phyloP scores from a whole-genome alignment of 2,888 invertebrate species.

The Agonum fuliginosum region DNA sequence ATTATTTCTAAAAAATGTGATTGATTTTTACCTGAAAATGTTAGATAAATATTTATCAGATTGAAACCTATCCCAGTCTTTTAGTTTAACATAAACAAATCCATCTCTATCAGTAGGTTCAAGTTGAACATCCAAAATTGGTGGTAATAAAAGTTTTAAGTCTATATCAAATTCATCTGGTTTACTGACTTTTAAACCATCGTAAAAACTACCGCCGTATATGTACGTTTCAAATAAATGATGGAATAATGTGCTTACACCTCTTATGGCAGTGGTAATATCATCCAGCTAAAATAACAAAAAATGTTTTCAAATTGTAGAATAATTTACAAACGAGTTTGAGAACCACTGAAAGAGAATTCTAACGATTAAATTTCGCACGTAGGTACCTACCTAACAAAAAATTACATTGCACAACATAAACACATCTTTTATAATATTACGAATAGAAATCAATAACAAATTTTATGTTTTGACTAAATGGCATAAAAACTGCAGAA shows the following conservation, averaged over 20 bases:
- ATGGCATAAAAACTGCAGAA: too few species aligned
- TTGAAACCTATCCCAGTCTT: constrained; percentile 47
- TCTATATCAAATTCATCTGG: constrained; percentile 80
- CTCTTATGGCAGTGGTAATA: constrained; percentile 67
- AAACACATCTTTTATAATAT: too few species aligned
- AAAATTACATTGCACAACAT: too few species aligned
- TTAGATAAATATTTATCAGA: constrained; percentile 52
- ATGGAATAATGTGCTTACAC: constrained; percentile 67
- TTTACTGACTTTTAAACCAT: constrained; percentile 76
- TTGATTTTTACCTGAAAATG: constrained; percentile 58
- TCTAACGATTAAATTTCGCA: too few species aligned
- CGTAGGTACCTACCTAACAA: too few species aligned
- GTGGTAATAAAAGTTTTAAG: constrained; percentile 75
- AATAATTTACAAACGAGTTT: too few species aligned
- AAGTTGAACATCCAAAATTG: constrained; percentile 70
- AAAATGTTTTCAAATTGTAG: too few species aligned
- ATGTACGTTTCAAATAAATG: constrained; percentile 68
- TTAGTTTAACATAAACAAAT: constrained; percentile 73
- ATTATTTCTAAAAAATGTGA: too few species aligned
- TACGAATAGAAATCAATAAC: too few species aligned
- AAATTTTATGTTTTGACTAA: too few species aligned
- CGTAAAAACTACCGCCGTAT: constrained; percentile 78
- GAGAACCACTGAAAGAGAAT: too few species aligned
- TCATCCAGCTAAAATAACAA: constrained; percentile 59
- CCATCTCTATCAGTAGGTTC: constrained; percentile 69